phyloP scores from a whole-genome alignment of 2,113 vertebrate genomes.

The Nerophis lumbriciformis region DNA sequence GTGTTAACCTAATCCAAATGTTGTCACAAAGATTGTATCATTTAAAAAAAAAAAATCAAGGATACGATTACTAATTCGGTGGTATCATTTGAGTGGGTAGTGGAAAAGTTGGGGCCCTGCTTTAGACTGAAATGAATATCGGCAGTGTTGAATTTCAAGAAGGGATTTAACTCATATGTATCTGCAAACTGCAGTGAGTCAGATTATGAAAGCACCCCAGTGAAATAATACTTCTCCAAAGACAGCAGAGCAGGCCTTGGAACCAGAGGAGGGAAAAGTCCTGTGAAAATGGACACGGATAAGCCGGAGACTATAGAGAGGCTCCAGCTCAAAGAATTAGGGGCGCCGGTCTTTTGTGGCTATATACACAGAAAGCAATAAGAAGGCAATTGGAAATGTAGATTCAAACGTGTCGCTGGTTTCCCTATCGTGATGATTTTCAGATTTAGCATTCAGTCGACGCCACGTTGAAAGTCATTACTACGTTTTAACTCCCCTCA shows the following conservation, averaged over 20 bases:
- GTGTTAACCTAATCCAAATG: no score
- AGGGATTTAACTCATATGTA: conserved; percentile 15
- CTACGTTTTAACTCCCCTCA: background rate
- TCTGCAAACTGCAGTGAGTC: conserved; percentile 18
- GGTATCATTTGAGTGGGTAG: no score
- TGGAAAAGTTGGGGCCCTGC: background rate
- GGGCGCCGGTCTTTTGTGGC: background rate
- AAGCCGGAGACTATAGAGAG: conserved; percentile 27
- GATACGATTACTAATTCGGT: no score
- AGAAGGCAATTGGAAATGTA: background rate
- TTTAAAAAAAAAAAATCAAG: no score
- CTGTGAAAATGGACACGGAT: conserved; percentile 32
- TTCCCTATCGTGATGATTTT: background rate
- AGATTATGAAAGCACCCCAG: conserved; percentile 24
- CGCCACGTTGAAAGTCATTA: conserved; percentile 3
- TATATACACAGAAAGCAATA: background rate
- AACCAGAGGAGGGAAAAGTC: background rate
- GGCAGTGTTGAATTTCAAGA: conserved; percentile 17
- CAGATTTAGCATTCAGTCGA: background rate
- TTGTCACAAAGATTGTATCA: no score
- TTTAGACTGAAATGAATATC: conserved; percentile 23
- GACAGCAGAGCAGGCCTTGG: conserved; percentile 12
- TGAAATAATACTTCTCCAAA: conserved; percentile 22
- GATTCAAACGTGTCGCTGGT: background rate
- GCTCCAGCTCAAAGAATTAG: conserved; percentile 4